Percentiles rank a stretch among this genome's conserved stretches.
Conservation (phyloP, 1,140 invertebrate genomes). For the Lordiphosa stackelbergi region DNA sequence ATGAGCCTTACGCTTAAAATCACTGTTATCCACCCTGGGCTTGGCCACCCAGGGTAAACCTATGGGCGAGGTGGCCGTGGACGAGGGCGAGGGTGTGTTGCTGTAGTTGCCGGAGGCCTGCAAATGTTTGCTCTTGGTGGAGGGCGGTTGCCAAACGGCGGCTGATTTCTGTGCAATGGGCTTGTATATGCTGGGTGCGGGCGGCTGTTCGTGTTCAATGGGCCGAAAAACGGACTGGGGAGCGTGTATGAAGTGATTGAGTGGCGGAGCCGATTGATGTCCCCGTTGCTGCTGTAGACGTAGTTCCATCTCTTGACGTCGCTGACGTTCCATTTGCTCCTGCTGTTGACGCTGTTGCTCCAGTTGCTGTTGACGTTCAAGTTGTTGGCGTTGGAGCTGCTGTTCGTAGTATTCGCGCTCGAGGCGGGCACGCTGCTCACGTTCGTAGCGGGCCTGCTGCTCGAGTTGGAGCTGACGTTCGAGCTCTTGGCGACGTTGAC, state of each 20-base stretch:
- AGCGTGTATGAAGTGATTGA: conserved; percentile 85
- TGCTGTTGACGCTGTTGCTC: conserved; percentile 38
- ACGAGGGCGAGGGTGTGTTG: conserved; percentile 57
- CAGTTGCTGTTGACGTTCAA: conserved; percentile 47
- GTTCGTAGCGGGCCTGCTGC: conserved; percentile 57
- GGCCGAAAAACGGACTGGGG: conserved; percentile 85
- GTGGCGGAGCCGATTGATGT: conserved; percentile 61
- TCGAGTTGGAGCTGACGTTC: conserved; percentile 51
- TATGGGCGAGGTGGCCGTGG: conserved; percentile 62
- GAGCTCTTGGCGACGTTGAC: conserved; percentile 58
- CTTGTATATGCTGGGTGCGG: conserved; percentile 56
- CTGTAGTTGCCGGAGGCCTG: conserved; percentile 41
- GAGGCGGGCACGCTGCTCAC: conserved; percentile 50
- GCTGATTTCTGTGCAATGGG: conserved; percentile 61
- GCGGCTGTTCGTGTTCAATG: conserved; percentile 47
- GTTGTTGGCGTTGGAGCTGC: conserved; percentile 49
- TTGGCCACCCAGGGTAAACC: conserved; percentile 70
- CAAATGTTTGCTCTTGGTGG: conserved; percentile 33
- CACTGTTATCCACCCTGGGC: conserved; percentile 67
- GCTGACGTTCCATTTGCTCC: conserved; percentile 52
- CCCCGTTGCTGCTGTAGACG: conserved; percentile 48
- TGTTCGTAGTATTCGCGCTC: conserved; percentile 64
- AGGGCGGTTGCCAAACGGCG: conserved; percentile 23
- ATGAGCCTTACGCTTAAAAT: conserved; percentile 64
- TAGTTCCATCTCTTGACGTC: conserved; percentile 51